A percentile compares a stretch with the other conserved stretches of the same genome.
Conservation (phyloP, 2,797 vertebrate species). For the Euphonia xanthogaster region DNA sequence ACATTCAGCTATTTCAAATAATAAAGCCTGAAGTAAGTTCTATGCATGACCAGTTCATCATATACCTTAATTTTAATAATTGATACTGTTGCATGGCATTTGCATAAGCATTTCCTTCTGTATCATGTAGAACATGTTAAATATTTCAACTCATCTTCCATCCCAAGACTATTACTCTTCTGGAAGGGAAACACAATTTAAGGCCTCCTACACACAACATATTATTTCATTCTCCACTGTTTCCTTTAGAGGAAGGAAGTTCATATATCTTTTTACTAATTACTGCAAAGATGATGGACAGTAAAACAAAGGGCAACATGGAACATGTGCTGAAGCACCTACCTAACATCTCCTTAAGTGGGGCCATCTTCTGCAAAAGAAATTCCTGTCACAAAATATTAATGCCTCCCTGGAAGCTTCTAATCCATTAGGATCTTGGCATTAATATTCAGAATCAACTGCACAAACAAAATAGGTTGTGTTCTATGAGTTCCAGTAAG, state of each 20-base stretch:
- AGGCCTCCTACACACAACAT: background rate
- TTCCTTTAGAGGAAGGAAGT: background rate
- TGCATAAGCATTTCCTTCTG: background rate
- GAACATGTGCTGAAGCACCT: background rate
- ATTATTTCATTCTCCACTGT: background rate
- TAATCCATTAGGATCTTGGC: conserved; percentile 16
- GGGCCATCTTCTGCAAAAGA: background rate
- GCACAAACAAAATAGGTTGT: background rate
- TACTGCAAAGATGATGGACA: background rate
- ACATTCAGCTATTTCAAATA: background rate
- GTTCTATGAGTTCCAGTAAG: background rate
- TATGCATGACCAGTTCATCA: background rate
- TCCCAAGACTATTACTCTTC: background rate
- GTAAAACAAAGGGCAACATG: background rate
- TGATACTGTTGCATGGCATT: background rate
- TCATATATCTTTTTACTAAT: background rate
- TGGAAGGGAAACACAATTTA: background rate
- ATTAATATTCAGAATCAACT: background rate
- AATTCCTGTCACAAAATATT: background rate
- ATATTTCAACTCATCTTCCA: background rate
- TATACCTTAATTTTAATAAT: background rate
- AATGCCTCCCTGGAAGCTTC: background rate
- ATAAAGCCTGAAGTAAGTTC: background rate
- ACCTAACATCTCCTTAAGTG: background rate
- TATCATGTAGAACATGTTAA: background rate